Evolutionary conservation across 2,113 vertebrate genomes (phyloP).

Genomic region (Dasyurus viverrinus): DNA sequence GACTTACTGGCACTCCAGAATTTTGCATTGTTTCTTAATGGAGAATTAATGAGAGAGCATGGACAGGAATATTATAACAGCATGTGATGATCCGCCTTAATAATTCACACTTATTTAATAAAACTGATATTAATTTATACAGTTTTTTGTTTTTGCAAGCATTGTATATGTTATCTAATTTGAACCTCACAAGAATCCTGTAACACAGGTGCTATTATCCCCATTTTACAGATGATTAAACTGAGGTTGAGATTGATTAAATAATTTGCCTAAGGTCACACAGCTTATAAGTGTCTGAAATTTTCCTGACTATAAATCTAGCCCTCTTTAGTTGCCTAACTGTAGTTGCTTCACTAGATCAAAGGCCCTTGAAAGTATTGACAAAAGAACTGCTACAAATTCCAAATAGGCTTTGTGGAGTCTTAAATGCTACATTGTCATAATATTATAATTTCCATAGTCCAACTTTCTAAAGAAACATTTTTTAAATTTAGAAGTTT

Average conservation of each 20-base stretch:
- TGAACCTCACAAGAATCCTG: background rate
- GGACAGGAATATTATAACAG: background rate
- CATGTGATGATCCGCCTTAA: background rate
- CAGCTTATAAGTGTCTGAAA: background rate
- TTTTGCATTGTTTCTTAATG: background rate
- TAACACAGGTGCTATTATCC: background rate
- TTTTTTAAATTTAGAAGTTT: slow-evolving; percentile 27
- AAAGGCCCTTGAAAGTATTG: background rate
- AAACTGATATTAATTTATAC: background rate
- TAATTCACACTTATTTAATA: background rate
- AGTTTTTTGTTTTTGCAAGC: background rate
- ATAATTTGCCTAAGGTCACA: background rate
- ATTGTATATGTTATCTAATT: background rate
- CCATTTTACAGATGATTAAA: background rate
- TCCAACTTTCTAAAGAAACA: background rate
- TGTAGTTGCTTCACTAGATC: background rate
- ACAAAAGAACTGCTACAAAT: background rate
- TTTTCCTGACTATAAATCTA: background rate
- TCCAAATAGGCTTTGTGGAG: slow-evolving; percentile 24
- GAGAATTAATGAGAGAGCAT: background rate
- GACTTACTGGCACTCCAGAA: background rate
- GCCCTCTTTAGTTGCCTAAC: background rate
- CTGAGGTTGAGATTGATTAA: background rate
- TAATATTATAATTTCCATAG: background rate
- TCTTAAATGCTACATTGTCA: background rate